These are phyloP conservation scores for Eubasilissa splendida DNA, from an alignment of 2,888 invertebrate species.

Conservation along the genomic window DNA sequence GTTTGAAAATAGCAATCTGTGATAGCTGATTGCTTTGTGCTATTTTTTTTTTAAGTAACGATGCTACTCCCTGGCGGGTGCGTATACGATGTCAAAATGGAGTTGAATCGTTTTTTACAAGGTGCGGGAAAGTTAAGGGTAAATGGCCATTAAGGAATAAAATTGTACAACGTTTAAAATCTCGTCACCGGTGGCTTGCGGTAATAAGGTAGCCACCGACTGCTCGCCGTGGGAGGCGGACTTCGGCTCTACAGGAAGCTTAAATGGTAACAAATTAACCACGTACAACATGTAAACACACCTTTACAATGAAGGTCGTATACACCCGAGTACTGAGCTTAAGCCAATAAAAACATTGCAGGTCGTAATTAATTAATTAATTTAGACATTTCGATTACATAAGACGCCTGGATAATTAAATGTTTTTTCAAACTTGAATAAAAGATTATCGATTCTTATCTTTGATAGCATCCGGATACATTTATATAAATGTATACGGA, in stretches of 20 bases:
- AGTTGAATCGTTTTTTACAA: slow-evolving; percentile 1
- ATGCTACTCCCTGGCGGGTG: slow-evolving; percentile 1
- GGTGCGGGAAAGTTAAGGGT: not conserved
- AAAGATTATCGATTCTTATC: too few relatives aligned
- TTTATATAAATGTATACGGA: too few relatives aligned
- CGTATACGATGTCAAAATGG: not conserved
- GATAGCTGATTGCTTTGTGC: too few relatives aligned
- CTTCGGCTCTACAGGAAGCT: not conserved
- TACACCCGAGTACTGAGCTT: not conserved
- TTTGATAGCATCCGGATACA: too few relatives aligned
- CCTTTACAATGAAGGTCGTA: not conserved
- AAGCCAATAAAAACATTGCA: too few relatives aligned
- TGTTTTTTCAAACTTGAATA: too few relatives aligned
- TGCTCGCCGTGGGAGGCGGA: slow-evolving; percentile 20
- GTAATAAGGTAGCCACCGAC: not conserved
- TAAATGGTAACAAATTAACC: slow-evolving; percentile 9
- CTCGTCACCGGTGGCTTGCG: slow-evolving; percentile 28
- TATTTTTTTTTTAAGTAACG: not conserved
- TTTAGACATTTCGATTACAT: too few relatives aligned
- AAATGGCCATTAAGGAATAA: slow-evolving; percentile 13
- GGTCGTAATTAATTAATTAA: too few relatives aligned
- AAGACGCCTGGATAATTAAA: too few relatives aligned
- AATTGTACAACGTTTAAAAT: slow-evolving; percentile 21
- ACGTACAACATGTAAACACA: slow-evolving; percentile 7
- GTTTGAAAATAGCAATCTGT: too few relatives aligned